Evolutionary conservation across 1,140 invertebrate genomes (phyloP).

Genomic region (Lordiphosa collinella): DNA sequence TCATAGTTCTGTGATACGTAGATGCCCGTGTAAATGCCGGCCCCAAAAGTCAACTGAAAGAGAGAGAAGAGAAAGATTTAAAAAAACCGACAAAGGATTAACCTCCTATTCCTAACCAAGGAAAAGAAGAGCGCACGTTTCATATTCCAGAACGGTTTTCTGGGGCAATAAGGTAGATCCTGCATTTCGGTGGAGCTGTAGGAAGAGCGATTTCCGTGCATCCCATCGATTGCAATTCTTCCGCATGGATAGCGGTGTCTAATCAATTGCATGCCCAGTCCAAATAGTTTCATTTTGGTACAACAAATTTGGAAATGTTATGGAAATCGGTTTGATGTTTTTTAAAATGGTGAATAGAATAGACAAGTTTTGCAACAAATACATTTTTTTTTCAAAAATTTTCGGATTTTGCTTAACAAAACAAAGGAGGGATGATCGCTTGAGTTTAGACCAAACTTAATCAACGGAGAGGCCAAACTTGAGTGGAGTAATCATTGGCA

Average conservation of each 20-base stretch:
- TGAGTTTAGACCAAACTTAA: too few species aligned
- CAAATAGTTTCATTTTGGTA: slow-evolving; percentile 49
- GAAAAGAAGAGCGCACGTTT: slow-evolving; percentile 17
- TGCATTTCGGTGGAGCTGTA: slow-evolving; percentile 14
- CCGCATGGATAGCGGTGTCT: slow-evolving; percentile 12
- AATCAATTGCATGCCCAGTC: slow-evolving; percentile 28
- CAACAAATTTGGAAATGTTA: slow-evolving; percentile 13
- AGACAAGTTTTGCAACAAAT: too few species aligned
- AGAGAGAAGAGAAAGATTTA: not conserved
- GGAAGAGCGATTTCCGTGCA: not conserved
- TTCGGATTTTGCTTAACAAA: too few species aligned
- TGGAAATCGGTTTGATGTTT: slow-evolving; percentile 19
- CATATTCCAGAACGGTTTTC: slow-evolving; percentile 36
- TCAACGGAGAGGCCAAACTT: too few species aligned
- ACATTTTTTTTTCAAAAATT: too few species aligned
- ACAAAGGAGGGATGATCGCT: too few species aligned
- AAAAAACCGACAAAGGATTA: not conserved
- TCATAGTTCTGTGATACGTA: slow-evolving; percentile 91
- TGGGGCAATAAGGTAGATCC: slow-evolving; percentile 37
- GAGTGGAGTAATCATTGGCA: too few species aligned
- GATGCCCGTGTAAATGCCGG: slow-evolving; percentile 89
- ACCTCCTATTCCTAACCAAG: slow-evolving; percentile 27
- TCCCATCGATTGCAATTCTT: not conserved
- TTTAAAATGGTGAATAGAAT: not conserved
- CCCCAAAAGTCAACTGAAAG: slow-evolving; percentile 86